A percentile compares a stretch with the other conserved stretches of the same genome.
Evolutionary conservation across 2,888 invertebrate species (phyloP).

Genomic region (Pyrochroa serraticornis): DNA sequence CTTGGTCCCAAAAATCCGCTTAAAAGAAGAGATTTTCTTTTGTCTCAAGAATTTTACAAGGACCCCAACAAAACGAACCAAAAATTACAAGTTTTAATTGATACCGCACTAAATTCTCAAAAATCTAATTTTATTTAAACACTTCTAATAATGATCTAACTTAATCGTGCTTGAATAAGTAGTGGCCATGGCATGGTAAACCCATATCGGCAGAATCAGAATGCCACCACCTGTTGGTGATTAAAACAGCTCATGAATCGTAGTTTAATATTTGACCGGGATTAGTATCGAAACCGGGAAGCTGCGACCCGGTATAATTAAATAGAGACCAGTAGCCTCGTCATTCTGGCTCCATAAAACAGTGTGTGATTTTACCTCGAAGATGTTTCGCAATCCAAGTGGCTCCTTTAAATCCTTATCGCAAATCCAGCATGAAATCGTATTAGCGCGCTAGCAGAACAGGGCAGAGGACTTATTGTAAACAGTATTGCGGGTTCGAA

Average conservation of each 20-base stretch:
- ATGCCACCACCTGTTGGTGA: constrained; percentile 38
- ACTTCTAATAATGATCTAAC: too few relatives aligned
- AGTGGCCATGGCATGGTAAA: constrained; percentile 8
- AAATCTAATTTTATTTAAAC: too few relatives aligned
- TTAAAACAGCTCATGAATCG: constrained; percentile 12
- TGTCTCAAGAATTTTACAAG: constrained; percentile 40
- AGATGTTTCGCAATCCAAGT: constrained; percentile 45
- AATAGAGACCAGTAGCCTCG: neutral
- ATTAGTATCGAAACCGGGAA: constrained; percentile 14
- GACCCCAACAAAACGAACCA: constrained; percentile 4
- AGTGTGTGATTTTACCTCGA: constrained; percentile 26
- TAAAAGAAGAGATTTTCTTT: constrained; percentile 47
- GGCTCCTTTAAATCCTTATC: constrained; percentile 65
- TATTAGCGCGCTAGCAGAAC: constrained; percentile 62
- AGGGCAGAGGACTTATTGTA: constrained; percentile 56
- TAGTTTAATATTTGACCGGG: constrained; percentile 29
- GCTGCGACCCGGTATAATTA: neutral
- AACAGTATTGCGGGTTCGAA: constrained; percentile 59
- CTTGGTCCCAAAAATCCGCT: constrained; percentile 53
- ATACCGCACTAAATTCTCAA: too few relatives aligned
- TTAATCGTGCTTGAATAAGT: neutral
- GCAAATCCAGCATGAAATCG: constrained; percentile 73
- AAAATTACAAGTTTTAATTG: neutral
- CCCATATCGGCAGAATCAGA: constrained; percentile 6
- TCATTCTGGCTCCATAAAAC: constrained; percentile 18